Percentiles rank a stretch among this genome's conserved stretches.
These are phyloP conservation scores for Cephalotes varians DNA, from an alignment of 2,888 invertebrate species.

Conservation along the genomic window DNA sequence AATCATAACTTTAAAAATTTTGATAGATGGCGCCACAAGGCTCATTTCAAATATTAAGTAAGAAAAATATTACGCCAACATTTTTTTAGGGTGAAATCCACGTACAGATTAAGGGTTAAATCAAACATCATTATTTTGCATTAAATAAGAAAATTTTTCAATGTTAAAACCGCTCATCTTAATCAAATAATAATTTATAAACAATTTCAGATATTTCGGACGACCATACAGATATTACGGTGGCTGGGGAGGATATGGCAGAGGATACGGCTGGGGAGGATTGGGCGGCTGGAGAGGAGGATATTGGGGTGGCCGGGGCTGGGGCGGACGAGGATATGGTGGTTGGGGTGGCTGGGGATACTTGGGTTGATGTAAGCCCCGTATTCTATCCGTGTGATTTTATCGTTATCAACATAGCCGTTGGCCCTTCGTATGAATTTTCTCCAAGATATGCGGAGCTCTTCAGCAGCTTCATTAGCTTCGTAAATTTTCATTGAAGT, in stretches of 20 bases:
- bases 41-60: too few relatives aligned
- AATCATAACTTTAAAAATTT: too few relatives aligned
- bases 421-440: conserved; percentile 9
- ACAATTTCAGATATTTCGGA: conserved; percentile 29
- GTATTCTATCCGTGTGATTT: conserved; percentile 4
- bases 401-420: background rate
- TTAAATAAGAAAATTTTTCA: background rate
- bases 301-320: conserved; percentile 18
- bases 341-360: conserved; percentile 18
- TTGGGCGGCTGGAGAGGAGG: conserved; percentile 15
- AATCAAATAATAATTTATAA: background rate
- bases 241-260: conserved; percentile 30
- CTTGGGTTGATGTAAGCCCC: conserved; percentile 4
- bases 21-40: too few relatives aligned
- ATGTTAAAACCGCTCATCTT: background rate
- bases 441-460: conserved; percentile 25
- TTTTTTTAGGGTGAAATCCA: too few relatives aligned
- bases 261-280: conserved; percentile 18
- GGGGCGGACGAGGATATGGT: conserved; percentile 13
- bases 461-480: conserved; percentile 1
- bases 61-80: too few relatives aligned
- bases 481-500: conserved; percentile 12
- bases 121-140: background rate
- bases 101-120: background rate
- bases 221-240: conserved; percentile 22